phyloP scores from a whole-genome alignment of 1,140 invertebrate genomes.

The Lasioglossum albipes region DNA sequence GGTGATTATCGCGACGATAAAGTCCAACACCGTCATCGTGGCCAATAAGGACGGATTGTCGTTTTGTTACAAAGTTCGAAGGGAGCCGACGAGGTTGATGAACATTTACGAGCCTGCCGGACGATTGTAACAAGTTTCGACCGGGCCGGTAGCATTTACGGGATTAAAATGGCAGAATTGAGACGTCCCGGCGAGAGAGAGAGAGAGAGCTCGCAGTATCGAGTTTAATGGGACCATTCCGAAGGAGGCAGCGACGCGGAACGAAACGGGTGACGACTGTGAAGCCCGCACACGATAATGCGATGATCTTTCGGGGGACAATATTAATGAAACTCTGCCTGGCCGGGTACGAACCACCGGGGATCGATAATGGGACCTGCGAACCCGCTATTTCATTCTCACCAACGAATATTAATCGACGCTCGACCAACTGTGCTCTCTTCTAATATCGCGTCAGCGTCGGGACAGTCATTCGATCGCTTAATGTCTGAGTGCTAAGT shows the following conservation, averaged over 20 bases:
- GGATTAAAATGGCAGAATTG: conserved; percentile 34
- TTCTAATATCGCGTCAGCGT: too few relatives aligned
- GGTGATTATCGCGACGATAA: too few relatives aligned
- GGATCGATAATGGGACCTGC: neutral
- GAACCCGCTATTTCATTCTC: neutral
- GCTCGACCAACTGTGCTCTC: neutral
- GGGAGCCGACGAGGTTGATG: neutral
- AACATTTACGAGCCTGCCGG: neutral
- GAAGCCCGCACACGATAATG: conserved; percentile 15
- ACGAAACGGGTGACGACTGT: conserved; percentile 34
- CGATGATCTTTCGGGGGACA: conserved; percentile 24
- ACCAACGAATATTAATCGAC: neutral
- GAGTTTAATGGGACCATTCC: conserved; percentile 31
- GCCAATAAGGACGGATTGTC: too few relatives aligned
- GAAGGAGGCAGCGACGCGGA: conserved; percentile 31
- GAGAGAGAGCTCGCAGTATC: conserved; percentile 3
- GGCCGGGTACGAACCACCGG: neutral
- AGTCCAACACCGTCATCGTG: too few relatives aligned
- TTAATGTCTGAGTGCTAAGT: too few relatives aligned
- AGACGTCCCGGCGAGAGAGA: conserved; percentile 14
- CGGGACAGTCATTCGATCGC: too few relatives aligned
- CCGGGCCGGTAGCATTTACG: conserved; percentile 8
- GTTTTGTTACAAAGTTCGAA: neutral
- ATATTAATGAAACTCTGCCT: conserved; percentile 41
- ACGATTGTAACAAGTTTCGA: conserved; percentile 2